Evolutionary conservation across 2,888 invertebrate species (phyloP).

Genomic region (Limenitis camilla): DNA sequence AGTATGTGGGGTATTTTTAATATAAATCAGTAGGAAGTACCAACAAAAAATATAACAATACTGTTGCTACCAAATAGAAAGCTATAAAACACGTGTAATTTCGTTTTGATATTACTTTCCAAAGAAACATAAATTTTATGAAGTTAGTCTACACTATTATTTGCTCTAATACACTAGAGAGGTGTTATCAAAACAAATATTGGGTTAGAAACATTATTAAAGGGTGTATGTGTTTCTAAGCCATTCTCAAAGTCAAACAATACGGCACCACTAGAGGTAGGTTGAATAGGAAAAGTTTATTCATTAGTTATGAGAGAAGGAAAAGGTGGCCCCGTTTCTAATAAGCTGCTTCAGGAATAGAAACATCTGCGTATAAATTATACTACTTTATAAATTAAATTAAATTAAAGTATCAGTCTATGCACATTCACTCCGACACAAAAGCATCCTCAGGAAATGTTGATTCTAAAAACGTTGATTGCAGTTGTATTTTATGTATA

Average conservation of each 20-base stretch:
- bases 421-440: too few species aligned
- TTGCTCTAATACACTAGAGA: neutral
- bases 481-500: too few species aligned
- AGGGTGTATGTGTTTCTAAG: slow-evolving; percentile 13
- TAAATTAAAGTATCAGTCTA: too few species aligned
- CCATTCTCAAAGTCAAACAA: slow-evolving; percentile 38
- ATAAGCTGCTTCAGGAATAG: slow-evolving; percentile 9
- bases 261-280: slow-evolving; percentile 33
- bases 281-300: slow-evolving; percentile 51
- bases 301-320: slow-evolving; percentile 30
- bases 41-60: too few species aligned
- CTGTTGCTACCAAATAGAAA: too few species aligned
- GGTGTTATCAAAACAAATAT: slow-evolving; percentile 7
- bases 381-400: neutral
- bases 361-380: neutral
- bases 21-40: too few species aligned
- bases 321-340: slow-evolving; percentile 14
- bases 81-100: too few species aligned
- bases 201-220: slow-evolving; percentile 15
- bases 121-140: neutral
- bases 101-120: too few species aligned
- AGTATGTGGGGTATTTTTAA: too few species aligned
- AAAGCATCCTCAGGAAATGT: too few species aligned
- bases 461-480: too few species aligned
- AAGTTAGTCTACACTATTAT: neutral